phyloP scores from a whole-genome alignment of 2,888 invertebrate genomes.

The Zygaena filipendulae region DNA sequence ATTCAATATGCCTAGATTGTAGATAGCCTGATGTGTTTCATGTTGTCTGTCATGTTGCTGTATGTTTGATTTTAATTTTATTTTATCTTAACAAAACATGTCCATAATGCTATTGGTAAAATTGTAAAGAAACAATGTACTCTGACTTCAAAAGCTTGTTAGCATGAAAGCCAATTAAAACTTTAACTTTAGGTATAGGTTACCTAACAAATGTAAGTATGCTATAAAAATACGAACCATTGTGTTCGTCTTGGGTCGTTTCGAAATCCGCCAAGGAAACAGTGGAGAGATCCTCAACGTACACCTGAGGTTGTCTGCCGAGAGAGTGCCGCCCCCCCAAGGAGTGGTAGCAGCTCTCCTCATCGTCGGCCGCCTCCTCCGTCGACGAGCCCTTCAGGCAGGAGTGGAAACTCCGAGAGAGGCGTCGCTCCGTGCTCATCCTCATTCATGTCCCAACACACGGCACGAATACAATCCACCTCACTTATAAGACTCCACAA shows the following conservation, averaged over 20 bases:
- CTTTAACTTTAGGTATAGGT: too few relatives aligned
- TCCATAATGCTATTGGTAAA: too few relatives aligned
- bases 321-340: conserved; percentile 54
- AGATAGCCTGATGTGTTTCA: too few relatives aligned
- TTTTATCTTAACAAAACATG: too few relatives aligned
- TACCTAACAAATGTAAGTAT: too few relatives aligned
- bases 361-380: conserved; percentile 60
- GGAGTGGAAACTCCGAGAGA: conserved; percentile 75
- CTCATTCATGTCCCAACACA: conserved; percentile 48
- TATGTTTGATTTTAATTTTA: too few relatives aligned
- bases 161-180: too few relatives aligned
- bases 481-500: conserved; percentile 20
- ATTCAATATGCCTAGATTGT: too few relatives aligned
- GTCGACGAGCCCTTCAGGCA: conserved; percentile 72
- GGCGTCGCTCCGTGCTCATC: conserved; percentile 68
- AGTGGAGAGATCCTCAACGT: conserved; percentile 55
- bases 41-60: too few relatives aligned
- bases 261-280: conserved; percentile 57
- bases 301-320: conserved; percentile 49
- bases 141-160: too few relatives aligned
- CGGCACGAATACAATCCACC: conserved; percentile 23
- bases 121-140: too few relatives aligned
- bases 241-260: conserved; percentile 45
- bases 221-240: conserved; percentile 40
- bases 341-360: conserved; percentile 59